Base-by-base conservation (phyloP, 2,888 invertebrate genomes). In the Thyatira batis region DNA sequence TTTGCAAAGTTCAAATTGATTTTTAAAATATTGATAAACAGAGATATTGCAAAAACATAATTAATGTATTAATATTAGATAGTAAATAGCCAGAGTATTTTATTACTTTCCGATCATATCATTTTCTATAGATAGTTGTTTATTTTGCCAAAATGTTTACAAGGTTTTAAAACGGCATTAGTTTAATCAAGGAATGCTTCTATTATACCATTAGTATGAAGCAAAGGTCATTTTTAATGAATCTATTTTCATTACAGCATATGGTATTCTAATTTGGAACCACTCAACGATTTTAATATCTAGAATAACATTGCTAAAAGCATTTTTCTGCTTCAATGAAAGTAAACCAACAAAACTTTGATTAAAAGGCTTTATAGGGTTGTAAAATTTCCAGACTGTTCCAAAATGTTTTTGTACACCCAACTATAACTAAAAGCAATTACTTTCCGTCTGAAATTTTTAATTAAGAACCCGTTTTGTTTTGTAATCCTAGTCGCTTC, bases 391-490 rank as follows among this genome's bases (percentile, higher is more conserved):
- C 17, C 39, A 39, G 39, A 17, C 17, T 8, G 17, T 8, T 17
- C 23, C 17, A 39, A 39, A 39, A 39, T n/a, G 17, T 39, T 39
- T n/a, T 39, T 39, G 39, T 39, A 5, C 0, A 0, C 6, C 3
- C 13, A 11, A 6, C 33, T 39, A 39, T 8, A 2, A 2, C 13
- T 39, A 39, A 5, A 39, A 39, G 39, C 17, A 39, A 39, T 39
- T 30, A 30, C 2, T 30, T 39, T 39, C 11, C 39, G 8, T 39
- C n/a, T 8, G 21, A 39, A 48, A 33, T 55, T 55, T 52, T 39
- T 39, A 39, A 39, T 39, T 39, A 39, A 55, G n/a, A 39, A 39
- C n/a, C n/a, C 39, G 13, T 17, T n/a, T 39, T 39, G 39, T 39
- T 17, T 5, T 1, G 39, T 39, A 39, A 39, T 17, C 39, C 39